Conservation (phyloP, 2,888 invertebrate genomes). For the Griposia aprilina region DNA sequence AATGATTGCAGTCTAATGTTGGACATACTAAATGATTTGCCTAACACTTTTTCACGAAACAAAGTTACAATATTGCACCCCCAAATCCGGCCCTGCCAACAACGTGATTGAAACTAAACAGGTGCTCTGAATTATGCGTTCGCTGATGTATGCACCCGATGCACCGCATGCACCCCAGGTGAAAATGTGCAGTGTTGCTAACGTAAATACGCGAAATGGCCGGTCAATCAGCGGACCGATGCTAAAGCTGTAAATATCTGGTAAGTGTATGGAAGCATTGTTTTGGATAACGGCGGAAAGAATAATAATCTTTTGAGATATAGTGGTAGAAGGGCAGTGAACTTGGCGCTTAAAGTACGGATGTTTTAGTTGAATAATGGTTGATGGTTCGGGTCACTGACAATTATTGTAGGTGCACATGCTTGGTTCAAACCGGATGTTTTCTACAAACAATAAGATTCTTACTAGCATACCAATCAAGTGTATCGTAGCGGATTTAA, state of each 20-base stretch:
- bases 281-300: constrained; percentile 58
- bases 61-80: not conserved
- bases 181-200: constrained; percentile 71
- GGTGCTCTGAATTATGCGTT: constrained; percentile 68
- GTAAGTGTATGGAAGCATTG: constrained; percentile 63
- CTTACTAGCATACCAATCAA: not conserved
- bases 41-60: not conserved
- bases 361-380: constrained; percentile 22
- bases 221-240: constrained; percentile 67
- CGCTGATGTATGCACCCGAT: constrained; percentile 71
- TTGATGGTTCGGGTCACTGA: constrained; percentile 27
- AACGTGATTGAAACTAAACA: constrained; percentile 69
- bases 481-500: not conserved
- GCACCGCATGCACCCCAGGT: constrained; percentile 64
- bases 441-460: constrained; percentile 19
- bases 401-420: not conserved
- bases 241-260: constrained; percentile 67
- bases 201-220: constrained; percentile 71
- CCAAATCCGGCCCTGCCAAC: constrained; percentile 58
- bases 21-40: not conserved
- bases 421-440: constrained; percentile 7
- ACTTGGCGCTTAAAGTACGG: constrained; percentile 40
- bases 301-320: constrained; percentile 67
- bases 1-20: not conserved
- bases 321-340: constrained; percentile 58